A percentile compares a stretch with the other conserved stretches of the same genome.
phyloP scores from a whole-genome alignment of 2,888 invertebrate species.

The Heliconius ethilla region DNA sequence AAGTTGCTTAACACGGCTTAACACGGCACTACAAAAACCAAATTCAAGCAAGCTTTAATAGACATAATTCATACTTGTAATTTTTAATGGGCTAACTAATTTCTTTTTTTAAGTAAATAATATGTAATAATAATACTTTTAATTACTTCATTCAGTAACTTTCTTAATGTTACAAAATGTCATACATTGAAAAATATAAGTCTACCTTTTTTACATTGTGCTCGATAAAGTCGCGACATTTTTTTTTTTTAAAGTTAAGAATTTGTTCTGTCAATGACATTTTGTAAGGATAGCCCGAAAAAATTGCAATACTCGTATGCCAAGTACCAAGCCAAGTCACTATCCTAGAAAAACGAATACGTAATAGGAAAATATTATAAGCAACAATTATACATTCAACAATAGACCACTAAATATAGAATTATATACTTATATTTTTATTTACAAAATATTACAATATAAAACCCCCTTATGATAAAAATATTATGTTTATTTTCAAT shows the following conservation, averaged over 20 bases:
- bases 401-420: conserved; percentile 3
- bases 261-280: too few relatives aligned
- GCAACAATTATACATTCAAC: neutral
- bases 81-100: conserved; percentile 1
- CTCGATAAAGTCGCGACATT: too few relatives aligned
- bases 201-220: too few relatives aligned
- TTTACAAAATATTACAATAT: neutral
- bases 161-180: too few relatives aligned
- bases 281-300: neutral
- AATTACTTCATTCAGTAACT: too few relatives aligned
- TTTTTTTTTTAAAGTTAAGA: too few relatives aligned
- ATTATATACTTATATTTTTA: neutral
- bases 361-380: neutral
- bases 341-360: neutral
- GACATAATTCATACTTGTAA: neutral
- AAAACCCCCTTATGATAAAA: neutral
- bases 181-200: too few relatives aligned
- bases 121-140: too few relatives aligned
- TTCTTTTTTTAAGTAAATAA: too few relatives aligned
- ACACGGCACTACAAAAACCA: conserved; percentile 27
- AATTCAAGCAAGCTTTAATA: conserved; percentile 26
- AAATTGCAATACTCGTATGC: conserved; percentile 18
- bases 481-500: conserved; percentile 9
- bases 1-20: conserved; percentile 35
- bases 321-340: neutral